These are phyloP conservation scores for Calycopis cecrops DNA, from an alignment of 1,140 invertebrate species.

Conservation along the genomic window DNA sequence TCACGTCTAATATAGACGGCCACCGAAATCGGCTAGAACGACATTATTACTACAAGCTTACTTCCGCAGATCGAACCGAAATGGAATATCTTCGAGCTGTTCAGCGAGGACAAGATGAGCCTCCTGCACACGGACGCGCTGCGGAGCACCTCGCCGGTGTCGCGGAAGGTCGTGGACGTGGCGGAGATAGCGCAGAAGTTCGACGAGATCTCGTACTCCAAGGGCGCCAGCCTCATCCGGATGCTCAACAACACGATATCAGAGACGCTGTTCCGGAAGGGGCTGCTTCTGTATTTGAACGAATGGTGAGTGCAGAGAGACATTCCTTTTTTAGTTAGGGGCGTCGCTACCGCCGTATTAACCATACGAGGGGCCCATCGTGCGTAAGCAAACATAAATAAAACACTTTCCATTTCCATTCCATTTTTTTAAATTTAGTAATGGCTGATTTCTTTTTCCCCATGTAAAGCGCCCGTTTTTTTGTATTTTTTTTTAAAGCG, in stretches of 20 bases:
- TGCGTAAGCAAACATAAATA: too few species aligned
- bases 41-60: too few species aligned
- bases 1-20: too few species aligned
- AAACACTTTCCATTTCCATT: too few species aligned
- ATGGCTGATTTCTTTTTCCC: too few species aligned
- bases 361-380: too few species aligned
- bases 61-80: conserved; percentile 79
- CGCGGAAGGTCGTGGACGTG: conserved; percentile 81
- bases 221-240: conserved; percentile 87
- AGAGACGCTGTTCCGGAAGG: conserved; percentile 80
- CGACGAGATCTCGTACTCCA: conserved; percentile 90
- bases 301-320: conserved; percentile 56
- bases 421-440: too few species aligned
- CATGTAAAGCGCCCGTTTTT: too few species aligned
- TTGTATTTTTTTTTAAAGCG: too few species aligned
- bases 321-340: too few species aligned
- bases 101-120: conserved; percentile 83
- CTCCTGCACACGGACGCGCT: conserved; percentile 85
- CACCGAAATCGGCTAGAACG: too few species aligned
- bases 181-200: conserved; percentile 89
- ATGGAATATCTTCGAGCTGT: conserved; percentile 86
- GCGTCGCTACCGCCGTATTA: too few species aligned
- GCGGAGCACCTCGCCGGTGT: conserved; percentile 83
- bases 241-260: conserved; percentile 89
- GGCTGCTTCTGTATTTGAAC: conserved; percentile 78